phyloP scores from a whole-genome alignment of 53 echinoderm and acorn worm genomes.

The Holothuria leucospilota region DNA sequence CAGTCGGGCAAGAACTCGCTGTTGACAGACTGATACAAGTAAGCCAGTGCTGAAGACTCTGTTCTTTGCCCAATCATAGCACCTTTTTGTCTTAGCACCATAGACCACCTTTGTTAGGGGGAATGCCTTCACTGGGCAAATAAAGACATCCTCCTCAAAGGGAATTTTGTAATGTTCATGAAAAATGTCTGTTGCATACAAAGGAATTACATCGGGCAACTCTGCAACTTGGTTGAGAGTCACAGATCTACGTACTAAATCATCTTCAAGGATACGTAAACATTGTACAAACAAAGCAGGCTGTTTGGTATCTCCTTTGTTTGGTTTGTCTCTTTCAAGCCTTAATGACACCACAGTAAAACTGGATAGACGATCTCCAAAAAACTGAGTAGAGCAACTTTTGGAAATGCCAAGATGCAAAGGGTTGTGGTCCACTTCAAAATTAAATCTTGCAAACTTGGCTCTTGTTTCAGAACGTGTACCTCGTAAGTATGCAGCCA shows the following conservation, averaged over 20 bases:
- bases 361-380: slow-evolving; percentile 84
- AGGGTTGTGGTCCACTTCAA: slow-evolving; percentile 78
- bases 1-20: slow-evolving; percentile 85
- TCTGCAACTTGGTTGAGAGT: slow-evolving; percentile 88
- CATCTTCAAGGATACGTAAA: slow-evolving; percentile 87
- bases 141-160: slow-evolving; percentile 86
- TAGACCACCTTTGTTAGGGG: slow-evolving; percentile 94
- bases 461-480: slow-evolving; percentile 61
- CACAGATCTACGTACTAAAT: slow-evolving; percentile 75
- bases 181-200: slow-evolving; percentile 86
- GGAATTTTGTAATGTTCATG: slow-evolving; percentile 87
- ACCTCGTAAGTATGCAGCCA: slow-evolving; percentile 38
- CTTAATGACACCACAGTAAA: slow-evolving; percentile 82
- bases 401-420: slow-evolving; percentile 88
- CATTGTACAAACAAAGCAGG: slow-evolving; percentile 87
- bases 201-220: slow-evolving; percentile 74
- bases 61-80: slow-evolving; percentile 95
- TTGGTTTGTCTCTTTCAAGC: slow-evolving; percentile 65
- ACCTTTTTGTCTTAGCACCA: slow-evolving; percentile 81
- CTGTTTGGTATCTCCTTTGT: slow-evolving; percentile 57
- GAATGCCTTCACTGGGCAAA: slow-evolving; percentile 85
- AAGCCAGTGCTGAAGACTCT: slow-evolving; percentile 93
- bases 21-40: slow-evolving; percentile 94
- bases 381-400: slow-evolving; percentile 79
- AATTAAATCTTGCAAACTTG: slow-evolving; percentile 95